A percentile compares a stretch with the other conserved stretches of the same genome.
These are phyloP conservation scores for Lagopus leucura DNA, from an alignment of 2,113 vertebrate genomes.

Conservation along the genomic window DNA sequence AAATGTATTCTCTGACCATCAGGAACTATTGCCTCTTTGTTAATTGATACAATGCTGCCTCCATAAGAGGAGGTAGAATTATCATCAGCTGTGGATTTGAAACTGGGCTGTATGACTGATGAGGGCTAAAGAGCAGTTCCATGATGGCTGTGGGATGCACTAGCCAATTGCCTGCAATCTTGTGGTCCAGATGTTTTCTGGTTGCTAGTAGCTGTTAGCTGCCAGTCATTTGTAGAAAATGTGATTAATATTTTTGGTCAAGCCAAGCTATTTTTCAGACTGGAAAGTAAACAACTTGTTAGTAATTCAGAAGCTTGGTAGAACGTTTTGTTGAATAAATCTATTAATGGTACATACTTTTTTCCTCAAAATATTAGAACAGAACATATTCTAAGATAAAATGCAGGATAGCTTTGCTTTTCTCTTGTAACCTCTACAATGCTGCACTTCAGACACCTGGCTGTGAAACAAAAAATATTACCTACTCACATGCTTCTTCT, in stretches of 20 bases:
- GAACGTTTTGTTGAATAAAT: not conserved
- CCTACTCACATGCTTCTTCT: not conserved
- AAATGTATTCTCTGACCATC: not conserved
- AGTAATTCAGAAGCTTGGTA: not conserved
- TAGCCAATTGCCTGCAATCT: not conserved
- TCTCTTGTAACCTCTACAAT: not conserved
- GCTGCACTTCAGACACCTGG: not conserved
- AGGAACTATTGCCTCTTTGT: not conserved
- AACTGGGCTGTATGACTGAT: not conserved
- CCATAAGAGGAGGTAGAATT: not conserved
- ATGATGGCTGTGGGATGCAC: not conserved
- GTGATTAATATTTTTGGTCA: not conserved
- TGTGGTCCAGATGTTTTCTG: not conserved
- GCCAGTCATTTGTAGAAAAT: not conserved
- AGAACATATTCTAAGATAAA: not conserved
- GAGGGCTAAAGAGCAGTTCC: not conserved
- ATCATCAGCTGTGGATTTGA: not conserved
- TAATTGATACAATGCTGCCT: not conserved
- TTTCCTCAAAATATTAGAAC: not conserved
- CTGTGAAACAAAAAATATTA: not conserved
- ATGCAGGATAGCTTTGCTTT: not conserved
- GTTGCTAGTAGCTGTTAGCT: not conserved
- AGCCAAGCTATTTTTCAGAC: not conserved
- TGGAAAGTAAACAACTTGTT: not conserved
- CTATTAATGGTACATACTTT: accelerated